These are phyloP conservation scores for Torymus aiolomorphi DNA, from an alignment of 2,888 invertebrate species.

Conservation along the genomic window DNA sequence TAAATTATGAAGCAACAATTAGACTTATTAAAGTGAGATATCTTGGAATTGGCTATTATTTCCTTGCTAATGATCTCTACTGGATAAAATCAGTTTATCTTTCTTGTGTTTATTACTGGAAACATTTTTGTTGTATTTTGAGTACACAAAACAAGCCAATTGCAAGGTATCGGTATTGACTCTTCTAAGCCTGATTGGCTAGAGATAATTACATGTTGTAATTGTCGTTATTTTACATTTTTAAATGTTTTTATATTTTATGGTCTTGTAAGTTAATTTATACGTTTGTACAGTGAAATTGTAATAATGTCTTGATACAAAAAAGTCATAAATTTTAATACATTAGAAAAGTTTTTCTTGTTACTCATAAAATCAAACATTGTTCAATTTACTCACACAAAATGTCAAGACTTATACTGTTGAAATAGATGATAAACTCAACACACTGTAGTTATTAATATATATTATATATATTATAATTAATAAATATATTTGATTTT, in stretches of 20 bases:
- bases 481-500: conserved; percentile 60
- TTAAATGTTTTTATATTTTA: conserved; percentile 59
- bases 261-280: conserved; percentile 56
- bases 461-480: conserved; percentile 56
- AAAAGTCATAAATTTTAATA: conserved; percentile 22
- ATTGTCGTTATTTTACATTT: conserved; percentile 58
- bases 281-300: conserved; percentile 49
- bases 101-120: conserved; percentile 43
- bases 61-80: conserved; percentile 50
- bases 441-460: conserved; percentile 59
- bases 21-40: conserved; percentile 46
- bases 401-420: conserved; percentile 48
- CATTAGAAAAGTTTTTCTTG: conserved; percentile 41
- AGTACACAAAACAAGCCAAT: conserved; percentile 52
- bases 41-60: conserved; percentile 30
- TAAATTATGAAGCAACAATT: conserved; percentile 36
- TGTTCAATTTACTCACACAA: conserved; percentile 39
- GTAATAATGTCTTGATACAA: conserved; percentile 42
- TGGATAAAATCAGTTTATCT: conserved; percentile 39
- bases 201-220: conserved; percentile 32
- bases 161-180: conserved; percentile 38
- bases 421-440: conserved; percentile 57
- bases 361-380: conserved; percentile 34
- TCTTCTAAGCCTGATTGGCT: conserved; percentile 41
- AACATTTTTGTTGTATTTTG: conserved; percentile 53